These are phyloP conservation scores for Furcifer pardalis DNA, from an alignment of 2,797 vertebrate genomes.

Conservation along the genomic window DNA sequence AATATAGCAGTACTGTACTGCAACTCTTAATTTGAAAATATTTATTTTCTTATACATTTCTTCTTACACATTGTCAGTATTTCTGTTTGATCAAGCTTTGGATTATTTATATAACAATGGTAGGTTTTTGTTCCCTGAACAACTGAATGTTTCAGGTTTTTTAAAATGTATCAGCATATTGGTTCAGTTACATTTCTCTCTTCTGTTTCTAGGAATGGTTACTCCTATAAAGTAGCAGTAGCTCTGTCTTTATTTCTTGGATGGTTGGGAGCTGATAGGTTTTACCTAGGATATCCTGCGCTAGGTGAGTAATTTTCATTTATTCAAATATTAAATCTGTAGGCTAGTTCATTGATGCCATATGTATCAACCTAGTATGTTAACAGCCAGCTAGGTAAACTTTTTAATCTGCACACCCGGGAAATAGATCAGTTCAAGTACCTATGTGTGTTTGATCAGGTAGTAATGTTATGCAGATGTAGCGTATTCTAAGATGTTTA, in stretches of 20 bases:
- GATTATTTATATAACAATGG: not conserved
- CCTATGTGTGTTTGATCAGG: not conserved
- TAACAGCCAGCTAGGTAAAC: not conserved
- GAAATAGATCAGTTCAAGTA: not conserved
- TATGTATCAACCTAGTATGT: not conserved
- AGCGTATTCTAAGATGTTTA: not conserved
- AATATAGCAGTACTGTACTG: not conserved
- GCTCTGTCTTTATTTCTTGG: slow-evolving; percentile 95
- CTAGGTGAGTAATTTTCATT: slow-evolving; percentile 82
- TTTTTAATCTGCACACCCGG: not conserved
- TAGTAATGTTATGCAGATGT: not conserved
- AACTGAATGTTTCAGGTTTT: slow-evolving; percentile 58
- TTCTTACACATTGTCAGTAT: not conserved
- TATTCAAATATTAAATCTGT: slow-evolving; percentile 27
- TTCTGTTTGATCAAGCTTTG: slow-evolving; percentile 5
- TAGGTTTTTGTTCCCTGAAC: slow-evolving; percentile 40
- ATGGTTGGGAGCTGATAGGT: slow-evolving; percentile 96
- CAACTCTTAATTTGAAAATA: slow-evolving; percentile 1
- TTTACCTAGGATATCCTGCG: slow-evolving; percentile 97
- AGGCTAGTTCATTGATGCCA: not conserved
- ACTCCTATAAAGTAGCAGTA: slow-evolving; percentile 96
- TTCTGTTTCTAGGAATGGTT: slow-evolving; percentile 85
- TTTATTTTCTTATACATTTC: slow-evolving; percentile 13
- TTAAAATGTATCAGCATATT: slow-evolving; percentile 43
- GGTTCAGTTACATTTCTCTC: slow-evolving; percentile 48